Evolutionary conservation across 2,888 invertebrate genomes (phyloP), one percentile per base, ranked within the genome.

Genomic region (Xylophagus ater): DNA sequence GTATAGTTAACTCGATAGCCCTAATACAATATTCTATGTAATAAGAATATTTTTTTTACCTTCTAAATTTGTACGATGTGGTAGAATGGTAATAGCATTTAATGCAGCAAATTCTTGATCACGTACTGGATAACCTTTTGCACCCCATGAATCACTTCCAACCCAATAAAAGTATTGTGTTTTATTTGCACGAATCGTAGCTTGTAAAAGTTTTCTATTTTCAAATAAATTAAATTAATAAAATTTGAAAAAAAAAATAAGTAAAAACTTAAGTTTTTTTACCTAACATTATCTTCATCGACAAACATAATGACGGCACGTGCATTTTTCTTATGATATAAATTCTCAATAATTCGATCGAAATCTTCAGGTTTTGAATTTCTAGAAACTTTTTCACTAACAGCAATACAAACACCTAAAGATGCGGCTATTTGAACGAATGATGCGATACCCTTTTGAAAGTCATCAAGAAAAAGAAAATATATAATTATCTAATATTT

Each of bases 81-180:
- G 77, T 43, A 76, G 62, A 46, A 77, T 72, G 7, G 77, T 78
- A 45, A 78, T 75, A 36, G 76, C 72, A 41, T 76, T 74, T 48
- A 71, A 70, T 12, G 73, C 74, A 2, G 69, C 68, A 50, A 62
- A 67, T 56, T 75, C 75, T 48, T 73, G 71, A 43, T 72, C 71
- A 43, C 70, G 60, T 2, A 77, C 75, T 1, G 76, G 75, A 52
- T 75, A 68, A 34, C 69, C 67, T 58, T 77, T 77, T 25, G 74
- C 73, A 14, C 80, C 80, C 80, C 80, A 80, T 1, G 78, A 78
- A 58, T 80, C 80, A 49, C 78, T 78, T 12, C 76, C 80, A 29
- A 80, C 69, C 74, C 78, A 81, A 52, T 76, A 68, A 51, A 76
- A 78, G 44, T 76, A 70, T 6, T 70, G 70, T 0, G 68, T 69